These are phyloP conservation scores for Drosophila kokeensis DNA, from an alignment of 2,888 invertebrate species.

Conservation along the genomic window DNA sequence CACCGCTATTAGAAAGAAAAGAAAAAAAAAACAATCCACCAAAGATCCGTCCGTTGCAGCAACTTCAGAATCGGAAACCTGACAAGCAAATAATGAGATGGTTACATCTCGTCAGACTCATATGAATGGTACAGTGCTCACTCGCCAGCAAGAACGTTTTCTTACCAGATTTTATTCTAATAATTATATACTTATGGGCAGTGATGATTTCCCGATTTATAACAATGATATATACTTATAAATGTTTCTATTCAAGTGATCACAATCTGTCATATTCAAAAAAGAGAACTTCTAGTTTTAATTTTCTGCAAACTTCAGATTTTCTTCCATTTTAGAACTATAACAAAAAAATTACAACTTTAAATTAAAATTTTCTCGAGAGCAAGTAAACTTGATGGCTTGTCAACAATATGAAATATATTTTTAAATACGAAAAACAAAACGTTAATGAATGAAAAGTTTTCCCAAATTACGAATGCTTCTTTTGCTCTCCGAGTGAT, in stretches of 20 bases:
- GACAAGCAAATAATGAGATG: neutral
- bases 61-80: neutral
- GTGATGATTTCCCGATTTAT: neutral
- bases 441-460: neutral
- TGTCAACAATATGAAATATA: neutral
- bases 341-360: neutral
- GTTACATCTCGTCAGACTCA: neutral
- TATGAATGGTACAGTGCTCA: neutral
- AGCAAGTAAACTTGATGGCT: neutral
- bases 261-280: neutral
- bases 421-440: neutral
- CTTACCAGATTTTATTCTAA: neutral
- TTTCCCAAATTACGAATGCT: neutral
- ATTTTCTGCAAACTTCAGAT: neutral
- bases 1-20: constrained; percentile 9
- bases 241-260: neutral
- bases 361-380: neutral
- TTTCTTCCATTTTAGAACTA: neutral
- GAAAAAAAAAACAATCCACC: constrained; percentile 1
- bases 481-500: neutral
- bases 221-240: neutral
- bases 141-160: neutral
- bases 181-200: neutral
- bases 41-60: constrained; percentile 12
- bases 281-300: neutral